Conservation (phyloP, 2,113 vertebrate species). For the Azemiops feae region DNA sequence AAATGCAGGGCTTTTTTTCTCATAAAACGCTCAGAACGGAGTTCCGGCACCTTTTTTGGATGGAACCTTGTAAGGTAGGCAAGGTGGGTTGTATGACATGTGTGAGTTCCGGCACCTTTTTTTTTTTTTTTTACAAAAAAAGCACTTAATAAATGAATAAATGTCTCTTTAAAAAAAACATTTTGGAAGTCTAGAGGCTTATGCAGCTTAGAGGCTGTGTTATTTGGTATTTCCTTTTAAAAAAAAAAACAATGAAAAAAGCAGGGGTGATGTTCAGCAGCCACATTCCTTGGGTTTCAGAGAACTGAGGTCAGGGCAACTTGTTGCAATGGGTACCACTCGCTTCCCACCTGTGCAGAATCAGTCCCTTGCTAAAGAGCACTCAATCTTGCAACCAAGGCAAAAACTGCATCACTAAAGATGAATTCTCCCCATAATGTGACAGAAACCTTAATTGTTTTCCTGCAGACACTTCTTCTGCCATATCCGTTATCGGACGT, state of each 20-base stretch:
- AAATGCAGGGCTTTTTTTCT: too few relatives aligned
- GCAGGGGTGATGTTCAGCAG: not conserved
- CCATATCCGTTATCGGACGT: too few relatives aligned
- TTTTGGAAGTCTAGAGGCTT: not conserved
- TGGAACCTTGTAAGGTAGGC: too few relatives aligned
- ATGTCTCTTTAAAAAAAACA: not conserved
- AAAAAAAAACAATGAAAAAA: not conserved
- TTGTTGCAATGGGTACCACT: not conserved
- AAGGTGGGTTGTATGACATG: too few relatives aligned
- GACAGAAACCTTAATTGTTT: not conserved
- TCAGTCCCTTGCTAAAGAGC: not conserved
- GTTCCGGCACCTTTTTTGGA: too few relatives aligned
- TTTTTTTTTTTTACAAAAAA: too few relatives aligned
- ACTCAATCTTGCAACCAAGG: not conserved
- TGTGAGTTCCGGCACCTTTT: too few relatives aligned
- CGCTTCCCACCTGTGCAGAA: not conserved
- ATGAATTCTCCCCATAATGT: not conserved
- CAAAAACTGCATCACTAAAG: not conserved
- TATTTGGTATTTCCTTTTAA: not conserved
- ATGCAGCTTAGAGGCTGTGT: not conserved
- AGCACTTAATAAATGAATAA: too few relatives aligned
- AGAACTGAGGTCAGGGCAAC: not conserved
- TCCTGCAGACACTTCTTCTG: not conserved
- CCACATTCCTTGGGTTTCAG: not conserved
- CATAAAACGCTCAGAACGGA: too few relatives aligned